Evolutionary conservation across 1,140 invertebrate genomes (phyloP), one percentile per base, ranked within the genome.

Genomic region (Drosophila suzukii): DNA sequence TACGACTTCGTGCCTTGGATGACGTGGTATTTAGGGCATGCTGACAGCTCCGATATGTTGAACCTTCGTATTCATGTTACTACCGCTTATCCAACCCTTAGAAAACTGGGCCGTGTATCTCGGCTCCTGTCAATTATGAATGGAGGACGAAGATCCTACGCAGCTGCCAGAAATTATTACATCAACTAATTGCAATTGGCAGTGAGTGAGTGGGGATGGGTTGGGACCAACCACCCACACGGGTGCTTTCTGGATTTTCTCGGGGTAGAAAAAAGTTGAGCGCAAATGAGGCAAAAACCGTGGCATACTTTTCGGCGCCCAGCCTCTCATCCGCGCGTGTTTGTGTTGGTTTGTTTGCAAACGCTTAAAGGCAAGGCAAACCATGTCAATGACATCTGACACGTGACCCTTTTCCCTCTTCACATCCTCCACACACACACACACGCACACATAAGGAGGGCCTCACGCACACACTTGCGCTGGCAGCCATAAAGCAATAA

Each of bases 351-450:
- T 60, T 84, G 75, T 76, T 89, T 83, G 77, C 77, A 50, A 78
- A 74, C 82, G 79, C 85, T 90, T 90, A 84, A 90, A 81, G 68
- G 70, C 62, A 80, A 90, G 80, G 74, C 68, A 89, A 89, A 89
- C 77, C 85, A 81, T 89, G 84, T 89, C 84, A 89, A 89, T 90
- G 84, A 90, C 84, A 90, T 89, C 81, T 90, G 85, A 89, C 84
- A 84, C 84, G 85, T 89, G 84, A 89, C 85, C 84, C 84, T 84
- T 90, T 89, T 90, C 53, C 41, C 65, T 60, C 56, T 75, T 77
- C 74, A 68, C 67, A 71, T 41, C 15, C 44, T 24, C 56, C 49
- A 53, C 49, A 57, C 57, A 72, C 43, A 66, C 10, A 34, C 32
- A 27, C 68, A 15, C 49, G 20, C 24, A 27, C 41, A 65, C 32